phyloP scores from a whole-genome alignment of 2,797 vertebrate genomes.

The Oryzias sinensis region DNA sequence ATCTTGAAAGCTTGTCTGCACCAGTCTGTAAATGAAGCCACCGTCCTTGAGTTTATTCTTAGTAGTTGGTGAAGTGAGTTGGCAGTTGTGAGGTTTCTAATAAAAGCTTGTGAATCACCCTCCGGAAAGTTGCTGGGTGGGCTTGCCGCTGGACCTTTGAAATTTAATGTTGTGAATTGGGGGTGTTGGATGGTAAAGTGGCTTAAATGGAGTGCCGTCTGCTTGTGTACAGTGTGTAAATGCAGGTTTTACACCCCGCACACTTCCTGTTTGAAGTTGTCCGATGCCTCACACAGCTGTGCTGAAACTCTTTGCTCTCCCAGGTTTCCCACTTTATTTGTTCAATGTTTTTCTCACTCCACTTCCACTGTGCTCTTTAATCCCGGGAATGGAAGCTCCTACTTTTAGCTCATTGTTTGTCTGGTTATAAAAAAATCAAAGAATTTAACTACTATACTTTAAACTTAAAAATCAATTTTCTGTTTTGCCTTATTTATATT shows the following conservation, averaged over 20 bases:
- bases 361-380: too few species aligned
- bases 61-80: conserved; percentile 5
- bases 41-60: conserved; percentile 16
- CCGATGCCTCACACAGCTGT: background rate
- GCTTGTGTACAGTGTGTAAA: conserved; percentile 9
- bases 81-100: conserved; percentile 5
- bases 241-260: conserved; percentile 4
- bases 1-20: conserved; percentile 19
- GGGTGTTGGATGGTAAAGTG: conserved; percentile 8
- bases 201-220: conserved; percentile 3
- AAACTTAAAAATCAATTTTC: too few species aligned
- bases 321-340: background rate
- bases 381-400: too few species aligned
- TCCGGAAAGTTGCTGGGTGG: conserved; percentile 8
- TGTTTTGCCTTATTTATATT: too few species aligned
- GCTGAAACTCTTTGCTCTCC: background rate
- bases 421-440: too few species aligned
- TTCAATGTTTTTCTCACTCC: too few species aligned
- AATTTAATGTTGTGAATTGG: conserved; percentile 11
- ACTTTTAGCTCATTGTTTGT: too few species aligned
- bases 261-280: conserved; percentile 1
- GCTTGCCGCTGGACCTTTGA: conserved; percentile 16
- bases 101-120: conserved; percentile 9
- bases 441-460: too few species aligned
- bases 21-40: conserved; percentile 9